phyloP scores from a whole-genome alignment of 2,888 invertebrate species.

The Drosophila stalkeri region DNA sequence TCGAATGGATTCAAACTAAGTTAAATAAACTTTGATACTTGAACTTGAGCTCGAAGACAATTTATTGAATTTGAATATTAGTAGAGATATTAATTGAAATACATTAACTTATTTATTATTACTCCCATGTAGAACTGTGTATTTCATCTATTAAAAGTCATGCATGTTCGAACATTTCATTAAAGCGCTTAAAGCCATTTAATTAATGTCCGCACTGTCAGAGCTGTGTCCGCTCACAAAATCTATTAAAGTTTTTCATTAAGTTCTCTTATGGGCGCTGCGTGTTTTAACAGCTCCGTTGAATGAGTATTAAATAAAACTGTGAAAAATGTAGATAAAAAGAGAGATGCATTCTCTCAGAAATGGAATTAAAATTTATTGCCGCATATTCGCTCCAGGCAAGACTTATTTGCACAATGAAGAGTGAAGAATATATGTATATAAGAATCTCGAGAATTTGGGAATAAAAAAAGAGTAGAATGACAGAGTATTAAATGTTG shows the following conservation, averaged over 20 bases:
- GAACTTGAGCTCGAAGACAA: neutral
- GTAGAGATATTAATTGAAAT: neutral
- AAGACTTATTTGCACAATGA: neutral
- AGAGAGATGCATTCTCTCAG: neutral
- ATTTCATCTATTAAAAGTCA: neutral
- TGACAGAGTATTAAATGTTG: too few species aligned
- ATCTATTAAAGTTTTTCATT: slow-evolving; percentile 10
- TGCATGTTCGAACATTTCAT: neutral
- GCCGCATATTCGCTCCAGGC: neutral
- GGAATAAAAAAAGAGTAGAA: too few species aligned
- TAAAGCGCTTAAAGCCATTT: slow-evolving; percentile 10
- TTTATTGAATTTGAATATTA: neutral
- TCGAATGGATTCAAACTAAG: neutral
- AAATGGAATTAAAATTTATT: neutral
- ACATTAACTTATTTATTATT: too few species aligned
- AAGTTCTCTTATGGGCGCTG: neutral
- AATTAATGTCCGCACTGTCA: neutral
- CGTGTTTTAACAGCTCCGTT: neutral
- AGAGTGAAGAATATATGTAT: too few species aligned
- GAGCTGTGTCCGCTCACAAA: neutral
- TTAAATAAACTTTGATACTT: neutral
- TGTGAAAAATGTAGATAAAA: too few species aligned
- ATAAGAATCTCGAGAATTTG: too few species aligned
- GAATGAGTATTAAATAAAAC: neutral
- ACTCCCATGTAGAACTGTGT: too few species aligned